Conservation (phyloP, 1,140 invertebrate species). For the Alviniconcha marisindica region DNA sequence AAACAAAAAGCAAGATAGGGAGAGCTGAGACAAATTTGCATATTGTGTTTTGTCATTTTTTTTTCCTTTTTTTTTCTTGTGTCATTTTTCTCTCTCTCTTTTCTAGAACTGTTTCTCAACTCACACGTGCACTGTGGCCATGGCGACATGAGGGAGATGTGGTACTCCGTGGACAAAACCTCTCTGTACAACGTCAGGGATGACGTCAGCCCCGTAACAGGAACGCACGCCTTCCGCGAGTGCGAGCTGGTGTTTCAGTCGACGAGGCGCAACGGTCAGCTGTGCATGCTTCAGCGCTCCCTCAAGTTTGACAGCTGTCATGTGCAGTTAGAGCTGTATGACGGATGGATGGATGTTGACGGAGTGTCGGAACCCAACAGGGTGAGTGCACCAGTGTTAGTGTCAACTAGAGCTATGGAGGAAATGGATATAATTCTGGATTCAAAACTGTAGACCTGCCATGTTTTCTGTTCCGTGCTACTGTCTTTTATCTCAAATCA, state of each 20-base stretch:
- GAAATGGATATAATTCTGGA: too few relatives aligned
- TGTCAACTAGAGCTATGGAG: too few relatives aligned
- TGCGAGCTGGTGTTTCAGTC: constrained; percentile 35
- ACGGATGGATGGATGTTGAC: background rate
- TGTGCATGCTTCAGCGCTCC: constrained; percentile 5
- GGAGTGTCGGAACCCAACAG: background rate
- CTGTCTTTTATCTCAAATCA: too few relatives aligned
- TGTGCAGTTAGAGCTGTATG: constrained; percentile 8
- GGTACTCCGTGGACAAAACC: background rate
- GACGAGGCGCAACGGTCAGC: background rate
- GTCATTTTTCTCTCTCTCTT: too few relatives aligned
- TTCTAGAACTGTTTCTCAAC: constrained; percentile 23
- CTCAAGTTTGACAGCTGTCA: constrained; percentile 8
- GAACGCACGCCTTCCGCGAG: background rate
- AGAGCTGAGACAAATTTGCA: too few relatives aligned
- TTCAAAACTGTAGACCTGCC: too few relatives aligned
- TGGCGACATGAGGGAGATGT: background rate
- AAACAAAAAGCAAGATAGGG: too few relatives aligned
- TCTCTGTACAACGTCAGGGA: constrained; percentile 9
- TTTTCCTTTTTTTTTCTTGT: too few relatives aligned
- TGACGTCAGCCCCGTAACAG: background rate
- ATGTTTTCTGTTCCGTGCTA: too few relatives aligned
- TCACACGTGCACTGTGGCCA: constrained; percentile 19
- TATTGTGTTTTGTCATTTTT: too few relatives aligned
- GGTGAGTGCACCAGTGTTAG: too few relatives aligned